These are phyloP conservation scores for Fopius arisanus DNA, from an alignment of 1,140 invertebrate genomes.

Conservation along the genomic window DNA sequence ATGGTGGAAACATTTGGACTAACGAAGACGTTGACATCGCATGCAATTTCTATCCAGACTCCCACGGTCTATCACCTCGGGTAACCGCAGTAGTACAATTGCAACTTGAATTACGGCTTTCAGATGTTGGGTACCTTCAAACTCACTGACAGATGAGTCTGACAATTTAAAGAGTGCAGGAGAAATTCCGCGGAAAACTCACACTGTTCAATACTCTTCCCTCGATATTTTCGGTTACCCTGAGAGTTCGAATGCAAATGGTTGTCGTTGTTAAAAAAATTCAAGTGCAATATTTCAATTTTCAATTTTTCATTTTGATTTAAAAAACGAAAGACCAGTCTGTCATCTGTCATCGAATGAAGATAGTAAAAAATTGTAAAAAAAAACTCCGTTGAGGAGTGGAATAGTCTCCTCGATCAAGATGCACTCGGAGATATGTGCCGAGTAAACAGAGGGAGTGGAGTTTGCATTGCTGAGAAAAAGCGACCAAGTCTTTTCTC, in stretches of 20 bases:
- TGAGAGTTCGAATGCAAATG: too few species aligned
- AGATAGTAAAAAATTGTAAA: too few species aligned
- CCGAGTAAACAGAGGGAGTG: background rate
- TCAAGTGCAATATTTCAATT: too few species aligned
- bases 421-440: background rate
- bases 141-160: background rate
- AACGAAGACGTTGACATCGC: constrained; percentile 15
- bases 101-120: background rate
- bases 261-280: too few species aligned
- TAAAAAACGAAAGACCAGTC: too few species aligned
- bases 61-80: background rate
- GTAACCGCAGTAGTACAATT: background rate
- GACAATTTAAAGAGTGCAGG: background rate
- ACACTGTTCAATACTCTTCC: too few species aligned
- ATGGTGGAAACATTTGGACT: constrained; percentile 4
- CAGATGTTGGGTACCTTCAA: background rate
- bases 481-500: background rate
- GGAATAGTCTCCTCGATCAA: constrained; percentile 2
- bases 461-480: background rate
- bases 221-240: too few species aligned
- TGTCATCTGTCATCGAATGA: background rate
- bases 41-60: background rate
- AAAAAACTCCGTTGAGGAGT: too few species aligned
- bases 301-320: too few species aligned
- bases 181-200: too few species aligned